These are phyloP conservation scores for Hemicordylus capensis DNA, from an alignment of 2,113 vertebrate genomes.

Conservation along the genomic window DNA sequence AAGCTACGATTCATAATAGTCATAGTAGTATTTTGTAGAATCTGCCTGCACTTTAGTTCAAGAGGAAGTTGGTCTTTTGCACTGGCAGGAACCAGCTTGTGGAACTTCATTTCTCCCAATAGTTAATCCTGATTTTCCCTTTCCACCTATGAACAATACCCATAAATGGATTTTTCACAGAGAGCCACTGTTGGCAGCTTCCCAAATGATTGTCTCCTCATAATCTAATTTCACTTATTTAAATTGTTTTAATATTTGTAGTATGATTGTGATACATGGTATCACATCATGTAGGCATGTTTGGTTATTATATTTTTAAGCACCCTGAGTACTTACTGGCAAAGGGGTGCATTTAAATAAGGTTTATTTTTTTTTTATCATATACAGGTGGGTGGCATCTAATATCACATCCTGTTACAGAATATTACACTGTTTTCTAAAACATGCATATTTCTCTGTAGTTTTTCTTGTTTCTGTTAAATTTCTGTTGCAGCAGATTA, in stretches of 20 bases:
- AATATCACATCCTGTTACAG: neutral
- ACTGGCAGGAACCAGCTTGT: neutral
- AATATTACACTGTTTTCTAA: neutral
- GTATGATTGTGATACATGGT: neutral
- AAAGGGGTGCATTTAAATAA: neutral
- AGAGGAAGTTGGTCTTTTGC: neutral
- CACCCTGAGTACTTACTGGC: neutral
- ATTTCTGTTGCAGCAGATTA: neutral
- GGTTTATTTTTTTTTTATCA: neutral
- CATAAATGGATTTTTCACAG: neutral
- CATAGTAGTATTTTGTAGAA: too few relatives aligned
- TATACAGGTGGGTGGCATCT: neutral
- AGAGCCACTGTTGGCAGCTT: neutral
- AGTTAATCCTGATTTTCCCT: neutral
- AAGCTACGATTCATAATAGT: too few relatives aligned
- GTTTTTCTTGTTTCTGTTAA: neutral
- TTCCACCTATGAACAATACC: neutral
- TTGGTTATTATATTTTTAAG: neutral
- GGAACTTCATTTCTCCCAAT: neutral
- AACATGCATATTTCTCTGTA: neutral
- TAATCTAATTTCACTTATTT: neutral
- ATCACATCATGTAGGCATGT: neutral
- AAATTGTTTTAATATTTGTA: slow-evolving; percentile 9
- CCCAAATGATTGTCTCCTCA: neutral
- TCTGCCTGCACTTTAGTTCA: neutral